Evolutionary conservation across 1,140 invertebrate genomes (phyloP).

Genomic region (Macrocentrus cingulum): DNA sequence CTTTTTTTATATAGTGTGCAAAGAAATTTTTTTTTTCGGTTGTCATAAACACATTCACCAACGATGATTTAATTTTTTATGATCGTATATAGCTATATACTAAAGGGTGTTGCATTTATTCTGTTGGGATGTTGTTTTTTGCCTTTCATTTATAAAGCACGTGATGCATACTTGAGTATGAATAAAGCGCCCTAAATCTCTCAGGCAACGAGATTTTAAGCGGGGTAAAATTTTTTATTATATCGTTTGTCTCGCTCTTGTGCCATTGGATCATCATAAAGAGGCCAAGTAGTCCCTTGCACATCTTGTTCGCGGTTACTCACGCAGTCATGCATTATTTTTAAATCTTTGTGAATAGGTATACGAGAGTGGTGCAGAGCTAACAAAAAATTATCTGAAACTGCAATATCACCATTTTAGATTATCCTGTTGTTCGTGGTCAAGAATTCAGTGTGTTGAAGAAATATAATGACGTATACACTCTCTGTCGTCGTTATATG

Average conservation of each 20-base stretch:
- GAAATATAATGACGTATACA: too few relatives aligned
- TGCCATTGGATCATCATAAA: slow-evolving; percentile 1
- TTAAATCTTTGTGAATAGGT: neutral
- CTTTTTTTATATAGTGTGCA: too few relatives aligned
- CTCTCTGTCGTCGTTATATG: neutral
- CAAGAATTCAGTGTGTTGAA: neutral
- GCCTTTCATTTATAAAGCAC: too few relatives aligned
- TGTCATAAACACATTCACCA: neutral
- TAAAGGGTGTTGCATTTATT: neutral
- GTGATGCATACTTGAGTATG: neutral
- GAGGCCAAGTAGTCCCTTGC: neutral
- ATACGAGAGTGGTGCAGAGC: neutral
- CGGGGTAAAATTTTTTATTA: too few relatives aligned
- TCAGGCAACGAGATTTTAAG: neutral
- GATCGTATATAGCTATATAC: neutral
- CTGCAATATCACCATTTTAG: slow-evolving; percentile 12
- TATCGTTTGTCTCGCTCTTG: too few relatives aligned
- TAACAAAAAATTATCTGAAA: slow-evolving; percentile 8
- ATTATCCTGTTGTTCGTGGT: slow-evolving; percentile 7
- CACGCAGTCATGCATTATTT: slow-evolving; percentile 9
- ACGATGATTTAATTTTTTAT: slow-evolving; percentile 3
- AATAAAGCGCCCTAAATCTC: slow-evolving; percentile 15
- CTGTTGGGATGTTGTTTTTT: neutral
- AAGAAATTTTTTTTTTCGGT: too few relatives aligned
- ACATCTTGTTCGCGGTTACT: neutral